Percentiles rank a stretch among this genome's conserved stretches.
Conservation (phyloP, 1,140 invertebrate genomes). For the Bombus affinis region DNA sequence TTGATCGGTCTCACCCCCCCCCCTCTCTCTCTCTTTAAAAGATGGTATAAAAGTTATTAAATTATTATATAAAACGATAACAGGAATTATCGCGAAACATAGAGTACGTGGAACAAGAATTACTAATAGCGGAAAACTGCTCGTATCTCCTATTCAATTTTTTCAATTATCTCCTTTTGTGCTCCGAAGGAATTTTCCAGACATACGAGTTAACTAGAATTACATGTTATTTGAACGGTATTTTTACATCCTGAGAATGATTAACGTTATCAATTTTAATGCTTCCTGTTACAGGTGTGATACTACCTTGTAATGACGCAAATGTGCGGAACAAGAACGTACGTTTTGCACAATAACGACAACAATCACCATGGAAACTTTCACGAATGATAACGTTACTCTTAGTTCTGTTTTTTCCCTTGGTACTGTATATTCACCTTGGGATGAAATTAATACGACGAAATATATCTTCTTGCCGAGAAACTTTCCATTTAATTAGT, state of each 20-base stretch:
- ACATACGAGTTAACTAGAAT: background rate
- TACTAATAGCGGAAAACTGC: background rate
- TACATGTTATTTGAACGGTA: background rate
- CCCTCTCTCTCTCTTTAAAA: too few species aligned
- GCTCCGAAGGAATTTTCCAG: background rate
- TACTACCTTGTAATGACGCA: background rate
- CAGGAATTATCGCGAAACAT: background rate
- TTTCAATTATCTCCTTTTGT: background rate
- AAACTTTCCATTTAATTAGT: too few species aligned
- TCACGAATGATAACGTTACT: background rate
- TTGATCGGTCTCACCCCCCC: rapidly evolving
- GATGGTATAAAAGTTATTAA: background rate
- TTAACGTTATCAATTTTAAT: background rate
- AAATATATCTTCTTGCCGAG: background rate
- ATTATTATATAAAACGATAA: background rate
- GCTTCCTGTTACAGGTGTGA: background rate
- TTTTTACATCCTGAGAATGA: background rate
- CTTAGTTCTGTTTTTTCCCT: background rate
- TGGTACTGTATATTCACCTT: background rate
- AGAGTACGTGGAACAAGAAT: background rate
- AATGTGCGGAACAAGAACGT: background rate
- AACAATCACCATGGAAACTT: background rate
- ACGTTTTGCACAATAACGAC: background rate
- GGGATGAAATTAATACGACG: background rate
- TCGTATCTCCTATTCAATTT: background rate